phyloP scores from a whole-genome alignment of 1,140 invertebrate species.

The Odontomachus brunneus region DNA sequence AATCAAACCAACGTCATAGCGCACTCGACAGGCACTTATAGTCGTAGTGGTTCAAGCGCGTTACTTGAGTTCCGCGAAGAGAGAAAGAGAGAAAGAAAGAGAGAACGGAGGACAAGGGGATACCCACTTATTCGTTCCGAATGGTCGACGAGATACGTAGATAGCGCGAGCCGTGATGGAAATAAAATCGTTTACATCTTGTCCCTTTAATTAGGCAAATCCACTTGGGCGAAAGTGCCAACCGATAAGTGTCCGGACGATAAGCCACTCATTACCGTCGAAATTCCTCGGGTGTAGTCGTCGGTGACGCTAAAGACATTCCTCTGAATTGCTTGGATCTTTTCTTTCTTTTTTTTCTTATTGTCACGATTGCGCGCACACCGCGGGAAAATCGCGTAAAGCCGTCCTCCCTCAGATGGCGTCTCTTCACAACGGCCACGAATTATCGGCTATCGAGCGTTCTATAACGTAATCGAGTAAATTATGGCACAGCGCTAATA shows the following conservation, averaged over 20 bases:
- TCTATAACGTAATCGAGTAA: conserved; percentile 27
- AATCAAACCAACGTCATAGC: conserved; percentile 78
- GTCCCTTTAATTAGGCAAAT: conserved; percentile 77
- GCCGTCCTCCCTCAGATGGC: too few species aligned
- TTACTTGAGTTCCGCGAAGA: conserved; percentile 64
- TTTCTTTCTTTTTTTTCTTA: background rate
- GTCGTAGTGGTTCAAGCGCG: conserved; percentile 52
- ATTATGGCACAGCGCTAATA: conserved; percentile 36
- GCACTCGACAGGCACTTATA: conserved; percentile 67
- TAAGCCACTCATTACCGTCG: conserved; percentile 53
- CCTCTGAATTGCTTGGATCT: too few species aligned
- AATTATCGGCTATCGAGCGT: conserved; percentile 32
- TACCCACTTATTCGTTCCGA: conserved; percentile 74
- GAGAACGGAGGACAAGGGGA: conserved; percentile 8
- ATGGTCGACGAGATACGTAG: conserved; percentile 77
- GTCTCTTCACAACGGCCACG: background rate
- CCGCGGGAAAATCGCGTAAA: conserved; percentile 22
- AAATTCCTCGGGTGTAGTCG: conserved; percentile 41
- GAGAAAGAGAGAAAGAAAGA: conserved; percentile 30
- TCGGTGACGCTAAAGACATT: background rate
- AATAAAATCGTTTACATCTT: conserved; percentile 67
- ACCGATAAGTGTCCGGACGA: conserved; percentile 46
- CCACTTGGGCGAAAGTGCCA: conserved; percentile 38
- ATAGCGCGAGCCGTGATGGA: conserved; percentile 68
- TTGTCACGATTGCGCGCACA: background rate